Evolutionary conservation across 2,797 vertebrate genomes (phyloP), one percentile per base, ranked within the genome.

Genomic region (Notolepis coatsorum): DNA sequence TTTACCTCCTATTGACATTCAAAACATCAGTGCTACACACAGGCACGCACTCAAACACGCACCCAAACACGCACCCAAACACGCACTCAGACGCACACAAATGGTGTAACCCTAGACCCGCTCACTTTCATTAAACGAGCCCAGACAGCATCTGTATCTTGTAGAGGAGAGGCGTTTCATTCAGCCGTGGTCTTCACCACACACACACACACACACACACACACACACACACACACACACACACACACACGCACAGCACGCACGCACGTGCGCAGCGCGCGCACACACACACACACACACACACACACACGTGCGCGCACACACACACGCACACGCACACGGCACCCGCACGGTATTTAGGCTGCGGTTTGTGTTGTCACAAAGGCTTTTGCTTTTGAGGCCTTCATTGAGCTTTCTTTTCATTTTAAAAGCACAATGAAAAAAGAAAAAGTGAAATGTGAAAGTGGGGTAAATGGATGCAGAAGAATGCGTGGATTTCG

Each of bases 1-100:
- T n/a, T 85, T 89, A 70, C 76, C 88, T 88, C 81, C 87, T 82
- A 85, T 89, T 92, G 90, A 91, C 85, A 90, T 91, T 93, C 84
- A 91, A 91, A 92, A 88, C 88, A 91, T 82, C 83, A 70, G 82
- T 24, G 41, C 49, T 49, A 73, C 71, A 80, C 71, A 39, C 46
- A 9, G 35, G 18, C 5, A 10, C 31, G 35, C 10, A n/a, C 21
- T 23, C 51, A 54, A 35, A 25, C 51, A 54, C 48, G 3, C 57
- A 23, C 61, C 55, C 71, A 50, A 27, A 58, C 2, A 45, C 25
- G 42, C 57, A 54, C 60, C 60, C 59, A 59, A 30, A 56, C 37
- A 58, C 35, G 7, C 65, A 57, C 51, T 35, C 59, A 41, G 47
- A 53, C 75, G 67, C 43, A 60, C 79, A 81, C 77, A 74, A 80